These are phyloP conservation scores for Ornithorhynchus anatinus DNA, from an alignment of 2,113 vertebrate species.

Conservation along the genomic window DNA sequence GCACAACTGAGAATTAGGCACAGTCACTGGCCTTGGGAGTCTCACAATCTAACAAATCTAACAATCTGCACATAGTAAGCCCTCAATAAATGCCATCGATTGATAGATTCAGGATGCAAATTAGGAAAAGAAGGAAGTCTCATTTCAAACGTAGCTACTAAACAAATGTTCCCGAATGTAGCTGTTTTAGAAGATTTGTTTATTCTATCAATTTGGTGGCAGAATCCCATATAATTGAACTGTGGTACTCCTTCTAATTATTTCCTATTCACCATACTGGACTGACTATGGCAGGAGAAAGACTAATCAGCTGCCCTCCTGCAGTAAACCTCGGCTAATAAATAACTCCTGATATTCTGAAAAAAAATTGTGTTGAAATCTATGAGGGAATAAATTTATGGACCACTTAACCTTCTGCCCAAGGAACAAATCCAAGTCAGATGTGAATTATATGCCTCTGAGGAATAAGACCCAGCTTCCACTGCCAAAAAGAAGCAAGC, in stretches of 20 bases:
- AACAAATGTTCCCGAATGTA: constrained; percentile 46
- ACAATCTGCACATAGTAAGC: too few species aligned
- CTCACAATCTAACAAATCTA: too few species aligned
- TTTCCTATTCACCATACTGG: constrained; percentile 9
- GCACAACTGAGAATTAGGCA: too few species aligned
- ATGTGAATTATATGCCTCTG: constrained; percentile 42
- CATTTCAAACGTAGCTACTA: constrained; percentile 16
- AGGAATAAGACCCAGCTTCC: constrained; percentile 4
- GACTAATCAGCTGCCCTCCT: constrained; percentile 22
- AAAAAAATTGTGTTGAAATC: constrained; percentile 51
- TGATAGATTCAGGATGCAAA: constrained; percentile 1
- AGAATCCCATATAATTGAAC: constrained; percentile 3
- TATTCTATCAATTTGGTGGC: background rate
- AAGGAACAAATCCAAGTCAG: constrained; percentile 59
- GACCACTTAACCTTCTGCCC: constrained; percentile 62
- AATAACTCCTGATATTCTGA: constrained; percentile 50
- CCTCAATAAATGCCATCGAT: too few species aligned
- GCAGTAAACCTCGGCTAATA: constrained; percentile 51
- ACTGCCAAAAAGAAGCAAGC: constrained; percentile 26
- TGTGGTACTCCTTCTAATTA: constrained; percentile 19
- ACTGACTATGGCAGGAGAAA: constrained; percentile 14
- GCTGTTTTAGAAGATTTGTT: constrained; percentile 39
- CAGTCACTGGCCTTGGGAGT: too few species aligned
- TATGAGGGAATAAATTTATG: constrained; percentile 55
- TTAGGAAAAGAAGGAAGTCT: constrained; percentile 40